These are phyloP conservation scores for Hyla sarda DNA, from an alignment of 2,113 vertebrate genomes.

Conservation along the genomic window DNA sequence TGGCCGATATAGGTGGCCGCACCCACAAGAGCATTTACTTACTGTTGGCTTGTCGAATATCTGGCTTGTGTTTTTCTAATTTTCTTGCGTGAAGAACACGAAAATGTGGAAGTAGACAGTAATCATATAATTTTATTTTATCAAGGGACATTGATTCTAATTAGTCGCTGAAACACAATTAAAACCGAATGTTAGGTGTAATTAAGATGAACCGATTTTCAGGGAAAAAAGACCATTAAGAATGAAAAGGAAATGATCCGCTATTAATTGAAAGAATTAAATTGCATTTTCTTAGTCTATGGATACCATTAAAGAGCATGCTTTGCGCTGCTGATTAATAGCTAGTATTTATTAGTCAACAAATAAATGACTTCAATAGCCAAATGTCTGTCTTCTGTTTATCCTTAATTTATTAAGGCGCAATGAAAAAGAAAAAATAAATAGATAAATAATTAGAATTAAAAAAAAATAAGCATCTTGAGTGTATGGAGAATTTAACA, in stretches of 20 bases:
- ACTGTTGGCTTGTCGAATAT: neutral
- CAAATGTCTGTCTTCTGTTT: neutral
- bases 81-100: neutral
- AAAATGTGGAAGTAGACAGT: constrained; percentile 15
- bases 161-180: constrained; percentile 54
- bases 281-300: constrained; percentile 42
- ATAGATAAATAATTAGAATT: too few species aligned
- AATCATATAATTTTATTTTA: constrained; percentile 47
- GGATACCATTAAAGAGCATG: constrained; percentile 11
- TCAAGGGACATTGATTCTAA: constrained; percentile 49
- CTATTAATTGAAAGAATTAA: constrained; percentile 46
- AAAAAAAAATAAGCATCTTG: neutral
- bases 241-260: constrained; percentile 53
- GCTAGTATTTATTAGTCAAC: constrained; percentile 33
- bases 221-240: constrained; percentile 36
- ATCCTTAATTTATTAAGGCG: constrained; percentile 3
- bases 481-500: neutral
- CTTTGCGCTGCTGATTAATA: constrained; percentile 37
- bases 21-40: neutral
- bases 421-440: neutral
- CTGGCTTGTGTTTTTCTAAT: neutral
- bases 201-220: constrained; percentile 52
- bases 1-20: neutral
- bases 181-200: constrained; percentile 49
- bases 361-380: constrained; percentile 17